Percentiles rank a stretch among this genome's conserved stretches.
These are phyloP conservation scores for Lithobates pipiens DNA, from an alignment of 2,797 vertebrate genomes.

Conservation along the genomic window DNA sequence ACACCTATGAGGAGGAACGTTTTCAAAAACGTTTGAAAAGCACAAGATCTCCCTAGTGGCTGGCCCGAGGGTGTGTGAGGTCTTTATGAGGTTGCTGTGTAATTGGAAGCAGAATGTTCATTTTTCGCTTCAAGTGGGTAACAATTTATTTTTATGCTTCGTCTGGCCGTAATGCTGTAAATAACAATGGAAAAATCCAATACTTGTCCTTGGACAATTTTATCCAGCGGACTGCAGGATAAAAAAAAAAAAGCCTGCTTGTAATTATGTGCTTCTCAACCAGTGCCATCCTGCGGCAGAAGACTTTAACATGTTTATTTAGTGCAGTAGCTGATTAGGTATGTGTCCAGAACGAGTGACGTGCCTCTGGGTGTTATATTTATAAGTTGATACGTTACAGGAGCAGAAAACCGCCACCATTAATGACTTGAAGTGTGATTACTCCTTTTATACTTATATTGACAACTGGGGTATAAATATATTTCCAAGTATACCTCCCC, in stretches of 20 bases:
- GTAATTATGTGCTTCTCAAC: constrained; percentile 1
- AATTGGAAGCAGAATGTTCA: not conserved
- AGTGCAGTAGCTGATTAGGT: not conserved
- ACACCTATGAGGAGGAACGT: not conserved
- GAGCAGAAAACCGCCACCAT: no score
- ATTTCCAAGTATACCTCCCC: no score
- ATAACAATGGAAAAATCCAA: not conserved
- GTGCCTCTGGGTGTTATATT: no score
- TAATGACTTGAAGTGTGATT: no score
- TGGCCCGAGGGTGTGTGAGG: not conserved
- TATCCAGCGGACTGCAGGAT: not conserved
- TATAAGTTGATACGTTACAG: no score
- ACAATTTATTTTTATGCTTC: constrained; percentile 1
- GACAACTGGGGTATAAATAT: no score
- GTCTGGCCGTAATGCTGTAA: not conserved
- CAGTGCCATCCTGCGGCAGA: not conserved
- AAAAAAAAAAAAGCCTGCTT: not conserved
- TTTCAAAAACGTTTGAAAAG: not conserved
- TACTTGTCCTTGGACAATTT: constrained; percentile 4
- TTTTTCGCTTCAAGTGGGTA: not conserved
- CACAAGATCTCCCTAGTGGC: not conserved
- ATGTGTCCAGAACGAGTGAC: no score
- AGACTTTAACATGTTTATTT: not conserved
- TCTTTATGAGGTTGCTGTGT: constrained; percentile 3
- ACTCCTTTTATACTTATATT: no score